A percentile compares a stretch with the other conserved stretches of the same genome.
These are phyloP conservation scores for Planiliza haematocheilus DNA, from an alignment of 2,113 vertebrate species.

Conservation along the genomic window DNA sequence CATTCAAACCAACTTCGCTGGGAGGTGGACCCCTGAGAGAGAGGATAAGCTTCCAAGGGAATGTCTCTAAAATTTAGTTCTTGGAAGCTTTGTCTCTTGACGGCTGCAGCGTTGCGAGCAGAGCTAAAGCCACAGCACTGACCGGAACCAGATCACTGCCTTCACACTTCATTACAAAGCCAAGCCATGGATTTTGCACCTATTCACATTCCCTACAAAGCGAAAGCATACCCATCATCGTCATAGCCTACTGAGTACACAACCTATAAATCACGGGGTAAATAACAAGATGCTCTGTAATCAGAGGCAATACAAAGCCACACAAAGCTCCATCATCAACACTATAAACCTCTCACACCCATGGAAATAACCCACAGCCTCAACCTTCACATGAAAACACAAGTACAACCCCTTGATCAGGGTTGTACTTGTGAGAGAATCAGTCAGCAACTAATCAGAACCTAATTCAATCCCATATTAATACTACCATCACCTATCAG, in stretches of 20 bases:
- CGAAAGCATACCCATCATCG: constrained; percentile 10
- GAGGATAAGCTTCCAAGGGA: constrained; percentile 72
- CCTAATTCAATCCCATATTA: constrained; percentile 15
- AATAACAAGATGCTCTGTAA: constrained; percentile 23
- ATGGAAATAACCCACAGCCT: constrained; percentile 28
- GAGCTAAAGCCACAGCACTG: constrained; percentile 28
- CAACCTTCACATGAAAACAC: constrained; percentile 16
- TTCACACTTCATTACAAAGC: constrained; percentile 31
- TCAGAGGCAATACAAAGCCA: constrained; percentile 36
- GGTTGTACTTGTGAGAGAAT: too few relatives aligned
- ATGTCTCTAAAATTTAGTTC: constrained; percentile 71
- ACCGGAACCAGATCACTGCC: constrained; percentile 28
- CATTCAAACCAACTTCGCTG: constrained; percentile 68
- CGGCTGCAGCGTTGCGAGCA: constrained; percentile 35
- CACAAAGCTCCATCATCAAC: constrained; percentile 19
- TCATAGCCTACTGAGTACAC: neutral
- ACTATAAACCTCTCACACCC: constrained; percentile 27
- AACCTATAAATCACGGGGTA: constrained; percentile 14
- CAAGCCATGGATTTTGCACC: constrained; percentile 1
- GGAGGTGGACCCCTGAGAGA: constrained; percentile 66
- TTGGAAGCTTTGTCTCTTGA: constrained; percentile 54
- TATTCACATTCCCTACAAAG: neutral
- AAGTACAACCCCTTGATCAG: neutral
- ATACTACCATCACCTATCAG: constrained; percentile 21
- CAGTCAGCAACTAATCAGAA: constrained; percentile 14